Evolutionary conservation across 1,140 invertebrate genomes (phyloP), one percentile per base, ranked within the genome.

Genomic region (Charaxes varanes): DNA sequence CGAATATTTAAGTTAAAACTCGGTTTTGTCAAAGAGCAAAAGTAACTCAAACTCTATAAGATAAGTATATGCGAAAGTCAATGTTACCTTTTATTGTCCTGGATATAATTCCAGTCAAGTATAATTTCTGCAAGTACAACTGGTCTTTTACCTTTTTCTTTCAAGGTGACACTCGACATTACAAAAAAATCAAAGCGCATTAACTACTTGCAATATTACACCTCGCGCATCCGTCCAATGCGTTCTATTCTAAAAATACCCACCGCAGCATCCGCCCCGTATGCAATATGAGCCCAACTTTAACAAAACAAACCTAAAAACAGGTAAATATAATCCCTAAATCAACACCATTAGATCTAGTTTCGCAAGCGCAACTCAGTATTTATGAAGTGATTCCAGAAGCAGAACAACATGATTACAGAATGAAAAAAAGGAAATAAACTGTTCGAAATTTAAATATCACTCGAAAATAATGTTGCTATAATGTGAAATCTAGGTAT

Each of bases 371-470:
- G 16, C 15, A 45, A 24, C 24, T 7, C 26, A 12, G 24, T 26
- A 57, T 58, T 57, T 57, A 57, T 47, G 46, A 58, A 60, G 53
- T 62, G 61, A 55, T 55, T 53, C 51, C 62, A 62, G 62, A 60
- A 64, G 64, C 62, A 53, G 54, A 60, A 64, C 60, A 60, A 57
- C 53, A 60, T 57, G 53, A 63, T 63, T 57, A 63, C 56, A 53
- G 43, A 53, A 38, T 36, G 41, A 55, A 52, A 62, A 64, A 57
- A 63, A 61, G 49, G 31, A 56, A 55, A 56, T 56, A 60, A 68
- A 60, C 60, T 36, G 46, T 61, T 62, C 52, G 53, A 58, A 64
- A 65, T 68, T 68, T 62, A 65, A 68, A 68, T 68, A 68, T 68
- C 62, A 65, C 53, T 61, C 42, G 43, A 54, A 60, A 69, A 61